Conservation (phyloP, 2,113 vertebrate species). For the Budorcas taxicolor region DNA sequence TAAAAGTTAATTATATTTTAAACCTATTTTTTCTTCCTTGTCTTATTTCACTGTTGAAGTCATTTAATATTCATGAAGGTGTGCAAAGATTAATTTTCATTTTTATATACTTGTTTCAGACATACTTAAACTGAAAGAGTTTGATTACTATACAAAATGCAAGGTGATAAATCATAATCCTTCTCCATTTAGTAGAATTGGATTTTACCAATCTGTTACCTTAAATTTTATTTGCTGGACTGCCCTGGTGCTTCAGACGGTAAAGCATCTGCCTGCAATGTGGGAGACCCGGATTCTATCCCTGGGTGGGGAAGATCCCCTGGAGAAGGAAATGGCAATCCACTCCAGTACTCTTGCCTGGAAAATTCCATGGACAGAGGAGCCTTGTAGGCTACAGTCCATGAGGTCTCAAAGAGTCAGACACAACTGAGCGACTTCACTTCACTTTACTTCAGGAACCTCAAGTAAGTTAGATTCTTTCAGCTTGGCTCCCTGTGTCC, state of each 20-base stretch:
- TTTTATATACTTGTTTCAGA: slow-evolving; percentile 56
- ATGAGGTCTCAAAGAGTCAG: background rate
- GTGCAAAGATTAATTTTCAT: slow-evolving; percentile 31
- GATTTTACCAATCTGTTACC: background rate
- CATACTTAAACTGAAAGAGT: slow-evolving; percentile 44
- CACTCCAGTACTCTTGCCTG: background rate
- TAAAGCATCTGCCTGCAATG: background rate
- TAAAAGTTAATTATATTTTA: slow-evolving; percentile 28
- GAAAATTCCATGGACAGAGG: background rate
- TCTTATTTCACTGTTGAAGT: slow-evolving; percentile 36
- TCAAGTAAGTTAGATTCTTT: background rate
- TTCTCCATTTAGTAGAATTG: background rate
- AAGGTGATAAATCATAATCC: slow-evolving; percentile 21
- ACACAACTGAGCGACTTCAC: background rate
- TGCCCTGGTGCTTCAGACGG: background rate
- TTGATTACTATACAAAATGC: slow-evolving; percentile 15
- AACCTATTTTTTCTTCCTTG: background rate
- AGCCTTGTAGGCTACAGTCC: background rate
- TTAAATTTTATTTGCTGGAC: background rate
- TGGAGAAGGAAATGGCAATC: background rate
- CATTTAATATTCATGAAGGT: slow-evolving; percentile 44
- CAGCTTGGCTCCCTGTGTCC: background rate
- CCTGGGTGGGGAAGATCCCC: background rate
- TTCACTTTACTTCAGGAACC: background rate
- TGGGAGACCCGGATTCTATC: background rate